A percentile compares a stretch with the other conserved stretches of the same genome.
Conservation (phyloP, 2,113 vertebrate species). For the Corythoichthys intestinalis region DNA sequence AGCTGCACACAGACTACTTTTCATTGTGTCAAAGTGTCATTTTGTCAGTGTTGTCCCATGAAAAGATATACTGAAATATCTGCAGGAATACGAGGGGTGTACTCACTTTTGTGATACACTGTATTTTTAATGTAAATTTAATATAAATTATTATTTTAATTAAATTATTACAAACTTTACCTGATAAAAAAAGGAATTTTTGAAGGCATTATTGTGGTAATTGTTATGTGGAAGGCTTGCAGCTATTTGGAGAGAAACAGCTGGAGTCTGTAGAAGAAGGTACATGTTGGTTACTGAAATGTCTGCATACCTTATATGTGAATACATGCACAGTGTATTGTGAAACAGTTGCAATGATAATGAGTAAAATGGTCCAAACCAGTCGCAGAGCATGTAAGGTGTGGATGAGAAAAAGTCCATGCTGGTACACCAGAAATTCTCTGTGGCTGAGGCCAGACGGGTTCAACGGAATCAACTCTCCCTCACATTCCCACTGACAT, state of each 20-base stretch:
- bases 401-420: conserved; percentile 75
- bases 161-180: conserved; percentile 50
- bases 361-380: conserved; percentile 56
- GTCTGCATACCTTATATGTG: not conserved
- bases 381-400: conserved; percentile 69
- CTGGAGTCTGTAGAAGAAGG: conserved; percentile 70
- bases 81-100: too few relatives aligned
- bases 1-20: too few relatives aligned
- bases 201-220: conserved; percentile 75
- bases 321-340: not conserved
- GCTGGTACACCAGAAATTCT: conserved; percentile 80
- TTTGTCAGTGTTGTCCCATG: too few relatives aligned
- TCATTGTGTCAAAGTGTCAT: too few relatives aligned
- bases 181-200: conserved; percentile 85
- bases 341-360: not conserved
- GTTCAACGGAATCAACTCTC: conserved; percentile 65
- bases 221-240: conserved; percentile 74
- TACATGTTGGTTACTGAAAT: not conserved
- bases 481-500: conserved; percentile 65
- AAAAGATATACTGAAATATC: too few relatives aligned
- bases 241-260: conserved; percentile 75
- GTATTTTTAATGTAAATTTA: too few relatives aligned
- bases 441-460: conserved; percentile 69
- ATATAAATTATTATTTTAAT: too few relatives aligned
- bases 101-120: too few relatives aligned